Evolutionary conservation across 92 coral and sea anemone species (phyloP).

Genomic region (Porites rus): DNA sequence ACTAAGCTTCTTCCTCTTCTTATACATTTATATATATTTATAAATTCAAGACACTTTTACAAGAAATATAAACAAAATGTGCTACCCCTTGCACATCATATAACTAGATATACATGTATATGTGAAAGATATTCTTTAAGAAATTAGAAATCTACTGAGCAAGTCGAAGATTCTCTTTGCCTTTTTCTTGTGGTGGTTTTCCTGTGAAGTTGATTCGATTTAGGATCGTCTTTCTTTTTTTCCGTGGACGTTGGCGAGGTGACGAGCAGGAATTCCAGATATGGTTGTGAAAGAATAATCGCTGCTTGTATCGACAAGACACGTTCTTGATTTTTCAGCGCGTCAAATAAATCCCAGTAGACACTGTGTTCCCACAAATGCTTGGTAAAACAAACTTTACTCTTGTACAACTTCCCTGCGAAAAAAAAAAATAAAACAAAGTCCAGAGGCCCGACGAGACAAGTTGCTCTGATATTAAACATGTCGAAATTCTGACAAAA

Average conservation of each 20-base stretch:
- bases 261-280: conserved; percentile 95
- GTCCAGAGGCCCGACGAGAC: conserved; percentile 31
- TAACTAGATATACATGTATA: conserved; percentile 40
- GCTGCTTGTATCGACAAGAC: conserved; percentile 99
- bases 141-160: conserved; percentile 84
- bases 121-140: conserved; percentile 48
- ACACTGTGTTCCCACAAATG: conserved; percentile 99
- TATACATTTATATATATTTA: conserved; percentile 48
- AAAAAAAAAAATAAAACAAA: conserved; percentile 29
- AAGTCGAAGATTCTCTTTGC: conserved; percentile 82
- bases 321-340: conserved; percentile 97
- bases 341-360: conserved; percentile 99
- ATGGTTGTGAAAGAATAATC: conserved; percentile 96
- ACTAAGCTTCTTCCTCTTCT: conserved; percentile 41
- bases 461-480: conserved; percentile 39
- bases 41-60: conserved; percentile 57
- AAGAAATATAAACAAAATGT: conserved; percentile 80
- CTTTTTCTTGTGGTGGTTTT: conserved; percentile 81
- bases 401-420: conserved; percentile 95
- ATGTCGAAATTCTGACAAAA: conserved; percentile 29
- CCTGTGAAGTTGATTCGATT: conserved; percentile 62
- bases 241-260: conserved; percentile 95
- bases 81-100: conserved; percentile 31
- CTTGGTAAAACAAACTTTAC: conserved; percentile 98
- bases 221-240: conserved; percentile 93